These are phyloP conservation scores for Actinemys pallida DNA, from an alignment of 2,113 vertebrate species.

Conservation along the genomic window DNA sequence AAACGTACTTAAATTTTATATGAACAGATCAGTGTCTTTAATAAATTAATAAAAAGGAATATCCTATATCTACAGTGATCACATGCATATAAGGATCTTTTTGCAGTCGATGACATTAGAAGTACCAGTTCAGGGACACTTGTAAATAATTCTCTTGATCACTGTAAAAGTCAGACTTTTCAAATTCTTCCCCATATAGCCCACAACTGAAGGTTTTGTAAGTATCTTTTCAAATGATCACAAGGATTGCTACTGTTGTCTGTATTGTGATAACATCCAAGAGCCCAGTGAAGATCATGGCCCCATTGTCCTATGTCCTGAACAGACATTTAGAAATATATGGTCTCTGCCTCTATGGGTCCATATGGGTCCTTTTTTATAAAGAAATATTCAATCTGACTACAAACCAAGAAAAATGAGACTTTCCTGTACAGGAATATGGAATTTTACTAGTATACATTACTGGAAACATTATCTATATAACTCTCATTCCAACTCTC, in stretches of 20 bases:
- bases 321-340: neutral
- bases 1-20: neutral
- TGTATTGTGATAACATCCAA: neutral
- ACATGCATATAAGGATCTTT: neutral
- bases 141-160: neutral
- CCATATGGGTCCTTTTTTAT: neutral
- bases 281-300: neutral
- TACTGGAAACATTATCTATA: neutral
- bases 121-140: neutral
- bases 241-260: neutral
- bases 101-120: neutral
- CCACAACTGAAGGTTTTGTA: neutral
- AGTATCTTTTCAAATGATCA: neutral
- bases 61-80: neutral
- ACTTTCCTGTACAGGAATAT: neutral
- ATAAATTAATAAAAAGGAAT: neutral
- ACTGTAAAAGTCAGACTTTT: neutral
- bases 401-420: neutral
- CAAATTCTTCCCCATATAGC: neutral
- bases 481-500: neutral
- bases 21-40: neutral
- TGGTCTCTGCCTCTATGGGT: neutral
- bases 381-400: neutral
- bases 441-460: neutral
- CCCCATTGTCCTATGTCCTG: neutral